Percentiles rank a stretch among this genome's conserved stretches.
Evolutionary conservation across 2,113 vertebrate species (phyloP).

Genomic region (Gambusia holbrooki): DNA sequence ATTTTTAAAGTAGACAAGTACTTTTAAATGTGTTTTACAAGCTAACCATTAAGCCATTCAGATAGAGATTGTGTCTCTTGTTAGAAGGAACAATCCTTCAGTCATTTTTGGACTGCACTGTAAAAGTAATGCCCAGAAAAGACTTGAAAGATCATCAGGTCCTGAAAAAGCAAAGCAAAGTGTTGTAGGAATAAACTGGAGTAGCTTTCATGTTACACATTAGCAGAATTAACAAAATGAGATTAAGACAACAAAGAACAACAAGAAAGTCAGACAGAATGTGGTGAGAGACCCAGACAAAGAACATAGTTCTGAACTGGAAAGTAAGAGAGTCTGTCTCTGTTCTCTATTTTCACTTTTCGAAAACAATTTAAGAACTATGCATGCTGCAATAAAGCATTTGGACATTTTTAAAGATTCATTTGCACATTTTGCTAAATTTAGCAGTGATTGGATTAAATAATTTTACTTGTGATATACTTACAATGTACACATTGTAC

Average conservation of each 20-base stretch:
- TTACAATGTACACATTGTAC: background rate
- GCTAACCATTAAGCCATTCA: background rate
- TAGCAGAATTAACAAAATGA: constrained; percentile 28
- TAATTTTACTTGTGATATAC: background rate
- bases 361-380: background rate
- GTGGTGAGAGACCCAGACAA: constrained; percentile 45
- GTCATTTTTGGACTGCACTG: background rate
- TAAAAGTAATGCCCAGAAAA: constrained; percentile 23
- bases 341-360: constrained; percentile 4
- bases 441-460: background rate
- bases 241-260: constrained; percentile 23
- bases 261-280: constrained; percentile 47
- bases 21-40: background rate
- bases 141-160: constrained; percentile 19
- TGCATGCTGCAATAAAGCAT: constrained; percentile 23
- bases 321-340: constrained; percentile 25
- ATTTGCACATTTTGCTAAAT: constrained; percentile 17
- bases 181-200: constrained; percentile 11
- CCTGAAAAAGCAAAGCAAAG: constrained; percentile 23
- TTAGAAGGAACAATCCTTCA: constrained; percentile 8
- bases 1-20: background rate
- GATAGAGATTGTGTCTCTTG: background rate
- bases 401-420: constrained; percentile 6
- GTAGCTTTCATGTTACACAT: constrained; percentile 26
- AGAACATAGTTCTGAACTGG: constrained; percentile 32